A percentile compares a stretch with the other conserved stretches of the same genome.
These are phyloP conservation scores for Formicarius rufipectus DNA, from an alignment of 2,113 vertebrate genomes.

Conservation along the genomic window DNA sequence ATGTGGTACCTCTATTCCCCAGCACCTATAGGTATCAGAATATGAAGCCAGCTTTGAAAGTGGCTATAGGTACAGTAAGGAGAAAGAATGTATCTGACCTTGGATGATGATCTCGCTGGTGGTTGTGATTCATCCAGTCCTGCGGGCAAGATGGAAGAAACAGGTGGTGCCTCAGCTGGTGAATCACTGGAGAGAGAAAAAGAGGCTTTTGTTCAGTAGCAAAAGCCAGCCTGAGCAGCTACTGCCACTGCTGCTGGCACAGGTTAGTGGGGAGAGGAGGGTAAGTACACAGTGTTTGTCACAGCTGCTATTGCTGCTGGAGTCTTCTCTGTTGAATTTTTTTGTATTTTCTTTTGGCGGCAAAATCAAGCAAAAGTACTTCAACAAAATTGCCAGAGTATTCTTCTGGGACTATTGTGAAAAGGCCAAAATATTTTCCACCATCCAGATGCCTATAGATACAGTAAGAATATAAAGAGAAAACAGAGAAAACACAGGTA, in stretches of 20 bases:
- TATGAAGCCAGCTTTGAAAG: neutral
- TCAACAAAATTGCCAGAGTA: neutral
- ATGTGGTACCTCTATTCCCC: neutral
- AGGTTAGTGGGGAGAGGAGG: slow-evolving; percentile 32
- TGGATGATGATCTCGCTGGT: neutral
- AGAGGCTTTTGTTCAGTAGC: slow-evolving; percentile 37
- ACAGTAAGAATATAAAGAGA: neutral
- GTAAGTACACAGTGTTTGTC: neutral
- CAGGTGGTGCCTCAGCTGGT: slow-evolving; percentile 68
- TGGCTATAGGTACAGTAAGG: neutral
- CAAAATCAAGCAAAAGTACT: neutral
- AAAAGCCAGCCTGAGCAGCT: slow-evolving; percentile 24
- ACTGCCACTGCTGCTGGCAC: slow-evolving; percentile 27
- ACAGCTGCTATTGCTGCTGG: slow-evolving; percentile 32
- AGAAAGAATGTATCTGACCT: neutral
- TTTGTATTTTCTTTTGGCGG: neutral
- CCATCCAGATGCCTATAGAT: neutral
- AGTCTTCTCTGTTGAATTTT: neutral
- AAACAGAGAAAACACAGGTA: neutral
- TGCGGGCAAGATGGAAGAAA: slow-evolving; percentile 24
- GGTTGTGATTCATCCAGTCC: neutral
- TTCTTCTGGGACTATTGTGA: neutral
- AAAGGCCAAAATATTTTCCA: neutral
- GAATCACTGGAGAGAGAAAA: slow-evolving; percentile 33
- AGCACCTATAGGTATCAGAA: neutral